phyloP scores from a whole-genome alignment of 2,888 invertebrate species.

The Noctuana brunneofusca region DNA sequence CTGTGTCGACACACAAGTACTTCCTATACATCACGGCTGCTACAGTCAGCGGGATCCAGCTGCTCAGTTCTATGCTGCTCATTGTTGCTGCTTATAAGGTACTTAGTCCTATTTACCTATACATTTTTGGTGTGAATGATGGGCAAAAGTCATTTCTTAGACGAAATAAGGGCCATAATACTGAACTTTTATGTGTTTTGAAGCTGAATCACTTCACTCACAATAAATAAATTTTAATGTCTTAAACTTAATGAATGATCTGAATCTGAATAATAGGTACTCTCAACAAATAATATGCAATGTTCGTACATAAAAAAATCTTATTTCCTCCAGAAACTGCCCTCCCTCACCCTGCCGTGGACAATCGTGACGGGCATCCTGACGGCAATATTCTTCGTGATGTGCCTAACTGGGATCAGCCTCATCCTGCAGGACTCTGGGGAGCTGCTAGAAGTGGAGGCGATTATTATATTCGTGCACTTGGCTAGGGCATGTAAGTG shows the following conservation, averaged over 20 bases:
- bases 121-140: no score
- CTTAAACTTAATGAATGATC: no score
- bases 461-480: constrained; percentile 58
- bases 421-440: constrained; percentile 71
- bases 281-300: no score
- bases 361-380: constrained; percentile 75
- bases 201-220: no score
- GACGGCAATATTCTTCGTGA: constrained; percentile 67
- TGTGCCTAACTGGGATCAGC: constrained; percentile 71
- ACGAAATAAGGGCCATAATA: no score
- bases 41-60: constrained; percentile 60
- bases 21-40: constrained; percentile 62
- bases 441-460: constrained; percentile 60
- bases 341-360: constrained; percentile 73
- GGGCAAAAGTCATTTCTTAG: no score
- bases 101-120: no score
- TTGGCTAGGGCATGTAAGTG: constrained; percentile 67
- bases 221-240: no score
- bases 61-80: constrained; percentile 64
- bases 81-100: constrained; percentile 69
- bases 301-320: no score
- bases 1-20: constrained; percentile 56
- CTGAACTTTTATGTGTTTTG: no score
- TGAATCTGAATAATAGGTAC: no score
- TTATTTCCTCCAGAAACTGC: constrained; percentile 59